Conservation (phyloP, 37 sponge, comb jelly and placozoan genomes). For the Axinella damicornis region DNA sequence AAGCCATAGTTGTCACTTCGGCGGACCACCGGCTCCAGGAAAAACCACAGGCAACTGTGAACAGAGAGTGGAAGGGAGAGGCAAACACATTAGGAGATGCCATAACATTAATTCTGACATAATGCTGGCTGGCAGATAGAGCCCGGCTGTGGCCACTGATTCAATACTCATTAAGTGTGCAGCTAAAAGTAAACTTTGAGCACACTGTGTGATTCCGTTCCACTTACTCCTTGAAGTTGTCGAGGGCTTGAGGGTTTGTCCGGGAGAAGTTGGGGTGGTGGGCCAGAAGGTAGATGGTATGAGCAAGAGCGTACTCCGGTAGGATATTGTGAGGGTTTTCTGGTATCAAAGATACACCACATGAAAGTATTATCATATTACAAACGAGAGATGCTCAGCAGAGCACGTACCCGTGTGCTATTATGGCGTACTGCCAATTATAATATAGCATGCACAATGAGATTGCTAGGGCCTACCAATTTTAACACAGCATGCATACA, state of each 20-base stretch:
- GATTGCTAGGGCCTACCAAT: too few relatives aligned
- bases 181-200: too few relatives aligned
- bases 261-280: conserved; percentile 83
- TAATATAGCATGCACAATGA: too few relatives aligned
- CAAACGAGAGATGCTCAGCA: too few relatives aligned
- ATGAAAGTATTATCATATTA: background rate
- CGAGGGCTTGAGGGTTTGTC: conserved; percentile 52
- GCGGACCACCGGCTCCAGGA: conserved; percentile 83
- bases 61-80: background rate
- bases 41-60: conserved; percentile 80
- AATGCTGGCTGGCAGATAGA: too few relatives aligned
- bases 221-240: conserved; percentile 78
- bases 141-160: too few relatives aligned
- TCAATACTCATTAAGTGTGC: too few relatives aligned
- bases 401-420: background rate
- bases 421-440: too few relatives aligned
- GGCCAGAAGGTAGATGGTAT: conserved; percentile 82
- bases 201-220: too few relatives aligned
- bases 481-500: too few relatives aligned
- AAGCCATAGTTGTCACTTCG: conserved; percentile 80
- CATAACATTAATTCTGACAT: too few relatives aligned
- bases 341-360: conserved; percentile 15
- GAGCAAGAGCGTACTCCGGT: conserved; percentile 84
- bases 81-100: background rate
- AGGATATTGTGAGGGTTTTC: conserved; percentile 68